phyloP scores from a whole-genome alignment of 2,113 vertebrate species.

The Callipepla squamata region DNA sequence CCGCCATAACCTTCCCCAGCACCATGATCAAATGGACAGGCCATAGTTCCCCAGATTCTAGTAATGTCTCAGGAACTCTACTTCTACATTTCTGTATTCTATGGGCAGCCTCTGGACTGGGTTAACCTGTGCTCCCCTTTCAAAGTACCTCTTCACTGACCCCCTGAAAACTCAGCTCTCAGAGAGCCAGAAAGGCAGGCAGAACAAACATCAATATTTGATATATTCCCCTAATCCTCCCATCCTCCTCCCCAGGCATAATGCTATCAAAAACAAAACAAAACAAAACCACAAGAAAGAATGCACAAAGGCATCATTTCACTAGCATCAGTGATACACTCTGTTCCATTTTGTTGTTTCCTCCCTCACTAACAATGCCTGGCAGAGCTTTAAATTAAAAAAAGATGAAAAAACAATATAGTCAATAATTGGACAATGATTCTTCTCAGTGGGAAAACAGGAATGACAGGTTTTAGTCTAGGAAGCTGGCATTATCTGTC shows the following conservation, averaged over 20 bases:
- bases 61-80: neutral
- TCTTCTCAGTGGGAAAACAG: conserved; percentile 35
- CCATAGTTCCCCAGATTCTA: neutral
- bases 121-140: neutral
- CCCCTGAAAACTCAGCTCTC: neutral
- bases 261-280: too few relatives aligned
- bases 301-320: neutral
- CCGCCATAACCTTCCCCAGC: neutral
- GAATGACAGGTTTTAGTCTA: conserved; percentile 21
- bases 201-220: neutral
- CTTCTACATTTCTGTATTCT: neutral
- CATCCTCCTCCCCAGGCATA: too few relatives aligned
- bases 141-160: neutral
- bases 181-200: neutral
- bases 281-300: neutral
- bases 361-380: neutral
- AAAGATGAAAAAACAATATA: neutral
- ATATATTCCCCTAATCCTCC: too few relatives aligned
- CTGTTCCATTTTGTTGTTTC: neutral
- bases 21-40: neutral
- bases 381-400: conserved; percentile 15
- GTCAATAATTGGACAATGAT: conserved; percentile 22
- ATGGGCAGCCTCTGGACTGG: neutral
- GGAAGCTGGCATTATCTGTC: conserved; percentile 27
- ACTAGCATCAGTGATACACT: neutral